Conservation (phyloP, 2,113 vertebrate species). For the Varanus komodoensis region DNA sequence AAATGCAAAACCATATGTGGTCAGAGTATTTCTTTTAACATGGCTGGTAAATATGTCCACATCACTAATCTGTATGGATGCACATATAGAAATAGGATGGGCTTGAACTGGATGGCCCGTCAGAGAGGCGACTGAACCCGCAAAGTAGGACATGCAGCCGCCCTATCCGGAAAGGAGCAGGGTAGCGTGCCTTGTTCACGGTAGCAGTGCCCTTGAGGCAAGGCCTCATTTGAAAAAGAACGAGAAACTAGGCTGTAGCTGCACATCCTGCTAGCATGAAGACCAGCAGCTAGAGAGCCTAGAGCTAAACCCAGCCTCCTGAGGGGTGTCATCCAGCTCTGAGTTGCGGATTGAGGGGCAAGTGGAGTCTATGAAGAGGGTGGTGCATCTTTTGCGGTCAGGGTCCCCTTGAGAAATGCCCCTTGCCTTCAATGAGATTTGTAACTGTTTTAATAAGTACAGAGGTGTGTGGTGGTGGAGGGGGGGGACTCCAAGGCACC, state of each 20-base stretch:
- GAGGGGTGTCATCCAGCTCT: background rate
- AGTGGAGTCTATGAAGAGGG: background rate
- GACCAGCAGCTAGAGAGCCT: background rate
- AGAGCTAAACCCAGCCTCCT: background rate
- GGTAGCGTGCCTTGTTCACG: background rate
- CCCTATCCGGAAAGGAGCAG: background rate
- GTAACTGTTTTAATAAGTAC: background rate
- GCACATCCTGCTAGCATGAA: background rate
- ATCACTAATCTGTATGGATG: no score
- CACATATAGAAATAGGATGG: no score
- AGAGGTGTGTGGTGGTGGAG: no score
- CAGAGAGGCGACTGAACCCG: no score
- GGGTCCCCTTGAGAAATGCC: background rate
- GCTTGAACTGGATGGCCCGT: no score
- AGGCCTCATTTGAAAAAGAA: background rate
- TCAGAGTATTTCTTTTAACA: no score
- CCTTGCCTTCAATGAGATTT: background rate
- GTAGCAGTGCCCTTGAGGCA: background rate
- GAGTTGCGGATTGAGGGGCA: background rate
- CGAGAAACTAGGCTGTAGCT: background rate
- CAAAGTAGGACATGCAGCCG: no score
- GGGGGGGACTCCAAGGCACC: background rate
- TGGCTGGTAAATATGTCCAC: no score
- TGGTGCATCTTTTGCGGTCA: background rate
- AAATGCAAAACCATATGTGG: background rate